Conservation (phyloP, 2,113 vertebrate species). For the Jacana jacana region DNA sequence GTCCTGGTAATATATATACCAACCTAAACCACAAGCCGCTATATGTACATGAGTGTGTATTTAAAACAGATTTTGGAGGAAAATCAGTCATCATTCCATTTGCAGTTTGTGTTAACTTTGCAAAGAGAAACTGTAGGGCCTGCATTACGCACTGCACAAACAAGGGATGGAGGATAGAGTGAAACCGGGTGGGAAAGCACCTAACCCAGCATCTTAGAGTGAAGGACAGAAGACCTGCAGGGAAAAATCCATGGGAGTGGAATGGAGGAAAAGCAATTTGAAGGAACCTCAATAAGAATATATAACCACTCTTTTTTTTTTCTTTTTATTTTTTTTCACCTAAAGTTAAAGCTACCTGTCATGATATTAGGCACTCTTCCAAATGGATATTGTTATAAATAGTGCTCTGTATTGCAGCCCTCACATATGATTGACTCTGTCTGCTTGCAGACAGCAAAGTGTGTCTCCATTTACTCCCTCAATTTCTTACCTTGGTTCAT, state of each 20-base stretch:
- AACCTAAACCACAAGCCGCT: not conserved
- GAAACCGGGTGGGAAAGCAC: rapidly evolving
- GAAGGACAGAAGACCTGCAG: not conserved
- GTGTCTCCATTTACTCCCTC: conserved; percentile 25
- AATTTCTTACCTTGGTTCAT: conserved; percentile 16
- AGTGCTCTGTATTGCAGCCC: conserved; percentile 3
- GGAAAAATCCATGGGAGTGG: not conserved
- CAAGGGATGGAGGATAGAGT: not conserved
- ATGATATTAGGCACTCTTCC: not conserved
- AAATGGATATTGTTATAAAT: conserved; percentile 25
- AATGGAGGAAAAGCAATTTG: not conserved
- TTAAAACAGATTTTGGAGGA: not conserved
- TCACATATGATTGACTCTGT: not conserved
- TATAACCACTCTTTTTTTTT: not conserved
- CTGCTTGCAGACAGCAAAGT: not conserved
- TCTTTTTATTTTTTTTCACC: not conserved
- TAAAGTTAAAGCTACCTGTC: not conserved
- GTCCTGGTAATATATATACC: not conserved
- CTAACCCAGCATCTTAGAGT: not conserved
- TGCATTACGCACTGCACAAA: not conserved
- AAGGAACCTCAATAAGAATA: not conserved
- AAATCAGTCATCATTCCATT: not conserved
- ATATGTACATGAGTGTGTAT: not conserved
- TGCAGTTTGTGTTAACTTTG: not conserved
- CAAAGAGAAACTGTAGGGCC: not conserved